Conservation (phyloP, 2,888 invertebrate species). For the Neoaliturus tenellus region DNA sequence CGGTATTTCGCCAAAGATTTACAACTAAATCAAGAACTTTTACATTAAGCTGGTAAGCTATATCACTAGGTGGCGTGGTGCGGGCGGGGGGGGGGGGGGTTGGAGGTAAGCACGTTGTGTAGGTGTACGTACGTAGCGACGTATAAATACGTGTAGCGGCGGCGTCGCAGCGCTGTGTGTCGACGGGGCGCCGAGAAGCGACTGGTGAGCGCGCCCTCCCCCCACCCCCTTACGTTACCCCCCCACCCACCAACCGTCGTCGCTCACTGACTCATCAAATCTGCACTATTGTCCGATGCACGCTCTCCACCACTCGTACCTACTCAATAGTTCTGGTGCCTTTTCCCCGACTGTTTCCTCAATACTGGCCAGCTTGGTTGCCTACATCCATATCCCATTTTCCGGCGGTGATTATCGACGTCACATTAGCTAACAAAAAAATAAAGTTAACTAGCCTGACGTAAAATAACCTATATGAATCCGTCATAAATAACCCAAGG, state of each 20-base stretch:
- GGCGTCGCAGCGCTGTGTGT: neutral
- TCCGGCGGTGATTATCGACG: too few relatives aligned
- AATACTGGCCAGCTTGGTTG: too few relatives aligned
- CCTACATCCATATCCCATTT: too few relatives aligned
- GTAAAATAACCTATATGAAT: too few relatives aligned
- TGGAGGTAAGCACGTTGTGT: neutral
- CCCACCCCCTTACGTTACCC: neutral
- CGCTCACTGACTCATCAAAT: conserved; percentile 19
- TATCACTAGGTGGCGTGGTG: neutral
- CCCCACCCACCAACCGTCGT: neutral
- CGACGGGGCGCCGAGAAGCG: neutral
- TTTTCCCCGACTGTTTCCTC: too few relatives aligned
- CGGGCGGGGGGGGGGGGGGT: neutral
- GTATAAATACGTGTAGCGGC: neutral
- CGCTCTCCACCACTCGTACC: neutral
- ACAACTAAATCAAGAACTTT: too few relatives aligned
- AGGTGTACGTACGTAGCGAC: conserved; percentile 3
- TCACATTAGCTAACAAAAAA: too few relatives aligned
- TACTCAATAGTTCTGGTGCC: neutral
- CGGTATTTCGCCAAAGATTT: too few relatives aligned
- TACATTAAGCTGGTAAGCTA: too few relatives aligned
- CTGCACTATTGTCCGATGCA: conserved; percentile 1
- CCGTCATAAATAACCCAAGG: too few relatives aligned
- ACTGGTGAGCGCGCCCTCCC: conserved; percentile 3
- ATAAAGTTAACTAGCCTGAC: too few relatives aligned